These are phyloP conservation scores for Fistularia commersonii DNA, from an alignment of 2,797 vertebrate genomes.

Conservation along the genomic window DNA sequence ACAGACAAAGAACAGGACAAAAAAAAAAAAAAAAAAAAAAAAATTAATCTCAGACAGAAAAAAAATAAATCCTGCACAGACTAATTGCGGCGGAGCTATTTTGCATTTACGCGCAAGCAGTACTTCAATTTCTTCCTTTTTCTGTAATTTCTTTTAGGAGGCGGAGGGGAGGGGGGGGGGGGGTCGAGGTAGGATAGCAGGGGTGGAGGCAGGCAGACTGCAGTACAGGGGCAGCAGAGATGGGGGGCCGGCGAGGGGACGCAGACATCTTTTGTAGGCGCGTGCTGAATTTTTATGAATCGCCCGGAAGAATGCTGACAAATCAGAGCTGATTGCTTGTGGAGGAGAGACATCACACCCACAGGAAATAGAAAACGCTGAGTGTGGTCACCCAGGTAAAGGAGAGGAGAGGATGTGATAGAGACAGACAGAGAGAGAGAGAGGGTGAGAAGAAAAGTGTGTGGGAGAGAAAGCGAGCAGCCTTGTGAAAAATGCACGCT, in stretches of 20 bases:
- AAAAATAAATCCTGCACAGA: slow-evolving; percentile 17
- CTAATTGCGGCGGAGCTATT: slow-evolving; percentile 18
- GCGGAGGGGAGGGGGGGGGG: slow-evolving; percentile 30
- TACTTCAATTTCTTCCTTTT: no score
- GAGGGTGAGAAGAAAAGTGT: slow-evolving; percentile 23
- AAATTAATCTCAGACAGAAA: slow-evolving; percentile 26
- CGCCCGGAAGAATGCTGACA: slow-evolving; percentile 78
- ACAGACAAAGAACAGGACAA: slow-evolving; percentile 9
- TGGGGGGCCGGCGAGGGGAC: slow-evolving; percentile 42
- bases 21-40: no score
- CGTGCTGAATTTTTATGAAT: slow-evolving; percentile 81
- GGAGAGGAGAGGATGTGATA: slow-evolving; percentile 47
- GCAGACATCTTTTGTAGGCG: slow-evolving; percentile 69
- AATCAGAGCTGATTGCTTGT: slow-evolving; percentile 79
- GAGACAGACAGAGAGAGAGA: slow-evolving; percentile 37
- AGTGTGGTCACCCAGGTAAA: slow-evolving; percentile 73
- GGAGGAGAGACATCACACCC: slow-evolving; percentile 79
- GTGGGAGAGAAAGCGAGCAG: slow-evolving; percentile 40
- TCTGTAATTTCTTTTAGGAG: slow-evolving; percentile 25
- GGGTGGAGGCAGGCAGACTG: no score
- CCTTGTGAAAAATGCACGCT: slow-evolving; percentile 73
- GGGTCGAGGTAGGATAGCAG: no score
- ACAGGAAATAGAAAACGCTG: slow-evolving; percentile 80
- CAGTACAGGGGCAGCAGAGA: slow-evolving; percentile 38
- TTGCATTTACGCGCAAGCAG: no score